A percentile compares a stretch with the other conserved stretches of the same genome.
phyloP scores from a whole-genome alignment of 2,113 vertebrate species.

The Haemorhous mexicanus region DNA sequence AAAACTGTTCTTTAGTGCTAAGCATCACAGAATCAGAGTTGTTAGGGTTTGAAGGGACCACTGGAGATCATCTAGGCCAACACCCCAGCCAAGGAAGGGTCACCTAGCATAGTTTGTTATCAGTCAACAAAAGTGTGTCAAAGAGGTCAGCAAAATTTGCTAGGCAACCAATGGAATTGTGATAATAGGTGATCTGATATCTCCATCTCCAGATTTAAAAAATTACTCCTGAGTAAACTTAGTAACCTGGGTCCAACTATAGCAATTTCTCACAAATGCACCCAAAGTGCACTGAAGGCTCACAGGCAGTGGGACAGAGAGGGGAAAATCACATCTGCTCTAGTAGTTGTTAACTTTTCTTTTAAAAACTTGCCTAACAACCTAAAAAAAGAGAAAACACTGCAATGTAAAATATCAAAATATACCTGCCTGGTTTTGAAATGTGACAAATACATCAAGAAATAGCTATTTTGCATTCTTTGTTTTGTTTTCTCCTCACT shows the following conservation, averaged over 20 bases:
- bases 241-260: neutral
- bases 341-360: neutral
- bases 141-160: neutral
- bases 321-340: rapidly evolving
- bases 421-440: neutral
- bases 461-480: neutral
- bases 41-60: neutral
- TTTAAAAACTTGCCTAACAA: neutral
- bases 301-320: rapidly evolving
- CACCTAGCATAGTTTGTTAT: neutral
- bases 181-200: neutral
- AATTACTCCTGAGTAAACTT: neutral
- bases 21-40: neutral
- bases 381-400: neutral
- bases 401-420: neutral
- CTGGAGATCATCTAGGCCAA: neutral
- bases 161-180: neutral
- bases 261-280: neutral
- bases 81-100: neutral
- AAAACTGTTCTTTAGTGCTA: neutral
- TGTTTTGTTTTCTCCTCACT: neutral
- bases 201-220: neutral
- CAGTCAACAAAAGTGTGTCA: neutral
- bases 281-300: neutral
- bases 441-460: neutral